Conservation (phyloP, 2,113 vertebrate species). For the Pontoporia blainvillei region DNA sequence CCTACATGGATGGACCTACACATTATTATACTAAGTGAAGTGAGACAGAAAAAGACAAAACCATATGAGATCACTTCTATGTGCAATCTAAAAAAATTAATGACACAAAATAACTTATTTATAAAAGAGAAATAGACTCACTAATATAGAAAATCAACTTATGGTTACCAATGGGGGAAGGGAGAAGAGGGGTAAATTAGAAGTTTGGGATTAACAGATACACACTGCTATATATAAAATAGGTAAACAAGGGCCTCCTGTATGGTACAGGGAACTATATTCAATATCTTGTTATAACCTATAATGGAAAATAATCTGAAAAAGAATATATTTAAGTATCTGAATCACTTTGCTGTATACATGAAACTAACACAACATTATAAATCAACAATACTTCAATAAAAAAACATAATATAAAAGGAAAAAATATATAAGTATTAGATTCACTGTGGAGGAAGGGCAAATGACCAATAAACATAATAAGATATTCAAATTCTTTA, state of each 20-base stretch:
- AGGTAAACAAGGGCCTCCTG: neutral
- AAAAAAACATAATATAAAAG: neutral
- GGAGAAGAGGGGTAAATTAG: neutral
- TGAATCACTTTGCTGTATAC: neutral
- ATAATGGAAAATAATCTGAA: neutral
- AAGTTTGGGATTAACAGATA: neutral
- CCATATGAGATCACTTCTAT: neutral
- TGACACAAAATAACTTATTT: neutral
- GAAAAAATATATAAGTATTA: neutral
- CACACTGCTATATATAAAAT: neutral
- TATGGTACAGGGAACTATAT: neutral
- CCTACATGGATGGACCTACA: neutral
- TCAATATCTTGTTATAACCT: neutral
- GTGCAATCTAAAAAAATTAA: neutral
- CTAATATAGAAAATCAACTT: neutral
- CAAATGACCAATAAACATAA: neutral
- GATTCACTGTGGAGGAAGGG: neutral
- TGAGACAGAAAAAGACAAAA: neutral
- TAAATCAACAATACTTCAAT: neutral
- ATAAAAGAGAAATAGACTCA: neutral
- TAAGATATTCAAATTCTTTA: neutral
- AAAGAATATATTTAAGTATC: neutral
- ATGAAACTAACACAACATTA: neutral
- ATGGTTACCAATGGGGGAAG: neutral
- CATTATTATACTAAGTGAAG: neutral